Conservation (phyloP, 2,888 invertebrate species). For the Drosophila bunnanda region DNA sequence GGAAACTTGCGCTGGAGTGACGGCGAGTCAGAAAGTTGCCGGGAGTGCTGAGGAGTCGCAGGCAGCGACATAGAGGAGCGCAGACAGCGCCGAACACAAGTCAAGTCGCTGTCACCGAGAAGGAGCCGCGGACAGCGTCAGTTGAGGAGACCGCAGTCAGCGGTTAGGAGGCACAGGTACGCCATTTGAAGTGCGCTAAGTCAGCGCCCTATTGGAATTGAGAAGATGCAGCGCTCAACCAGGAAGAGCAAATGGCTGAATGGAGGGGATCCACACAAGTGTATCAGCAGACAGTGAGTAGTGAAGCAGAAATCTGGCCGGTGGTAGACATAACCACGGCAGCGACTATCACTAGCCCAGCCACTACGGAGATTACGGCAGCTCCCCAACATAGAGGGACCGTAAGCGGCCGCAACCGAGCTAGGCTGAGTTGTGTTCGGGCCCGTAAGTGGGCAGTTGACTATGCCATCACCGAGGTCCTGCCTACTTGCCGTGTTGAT, state of each 20-base stretch:
- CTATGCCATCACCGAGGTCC: constrained; percentile 1
- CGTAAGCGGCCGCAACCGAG: background rate
- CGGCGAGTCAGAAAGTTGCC: too few relatives aligned
- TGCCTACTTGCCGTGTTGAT: background rate
- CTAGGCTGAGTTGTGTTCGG: background rate
- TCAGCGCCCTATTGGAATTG: background rate
- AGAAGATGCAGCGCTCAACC: background rate
- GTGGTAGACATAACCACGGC: background rate
- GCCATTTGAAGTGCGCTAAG: background rate
- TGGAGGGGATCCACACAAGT: background rate
- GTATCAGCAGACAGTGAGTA: background rate
- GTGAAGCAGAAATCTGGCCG: background rate
- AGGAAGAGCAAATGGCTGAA: background rate
- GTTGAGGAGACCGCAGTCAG: background rate
- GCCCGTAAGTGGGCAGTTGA: background rate
- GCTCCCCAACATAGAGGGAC: background rate
- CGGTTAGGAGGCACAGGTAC: background rate
- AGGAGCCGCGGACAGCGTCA: too few relatives aligned
- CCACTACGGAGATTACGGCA: background rate
- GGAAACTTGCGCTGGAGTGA: too few relatives aligned
- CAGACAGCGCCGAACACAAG: too few relatives aligned
- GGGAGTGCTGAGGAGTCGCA: too few relatives aligned
- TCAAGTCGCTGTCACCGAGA: too few relatives aligned
- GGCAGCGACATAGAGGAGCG: too few relatives aligned
- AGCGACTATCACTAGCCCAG: background rate